These are phyloP conservation scores for Nothura maculosa DNA, from an alignment of 2,797 vertebrate species.

Conservation along the genomic window DNA sequence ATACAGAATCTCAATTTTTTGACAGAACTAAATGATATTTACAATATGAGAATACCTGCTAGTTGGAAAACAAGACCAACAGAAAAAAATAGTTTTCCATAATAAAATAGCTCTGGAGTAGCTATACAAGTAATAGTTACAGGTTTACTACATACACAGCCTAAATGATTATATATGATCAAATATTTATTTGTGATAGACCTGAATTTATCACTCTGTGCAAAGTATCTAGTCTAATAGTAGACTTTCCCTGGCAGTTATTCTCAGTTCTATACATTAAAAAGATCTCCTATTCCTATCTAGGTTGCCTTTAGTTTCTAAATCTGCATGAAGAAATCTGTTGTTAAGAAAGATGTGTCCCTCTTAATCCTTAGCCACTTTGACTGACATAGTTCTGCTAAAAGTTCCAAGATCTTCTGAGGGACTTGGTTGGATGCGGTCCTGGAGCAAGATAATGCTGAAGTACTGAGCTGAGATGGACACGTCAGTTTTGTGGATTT, in stretches of 20 bases:
- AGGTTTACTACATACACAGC: neutral
- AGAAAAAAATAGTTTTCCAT: neutral
- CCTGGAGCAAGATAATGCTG: neutral
- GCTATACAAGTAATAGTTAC: neutral
- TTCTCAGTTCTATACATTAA: neutral
- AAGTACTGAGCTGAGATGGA: neutral
- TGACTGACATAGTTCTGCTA: rapidly evolving
- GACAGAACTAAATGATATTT: conserved; percentile 8
- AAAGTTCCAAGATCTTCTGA: neutral
- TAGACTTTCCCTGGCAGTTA: neutral
- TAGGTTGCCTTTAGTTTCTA: rapidly evolving
- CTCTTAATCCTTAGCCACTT: rapidly evolving
- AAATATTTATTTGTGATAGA: neutral
- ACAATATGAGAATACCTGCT: neutral
- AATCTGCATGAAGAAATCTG: neutral
- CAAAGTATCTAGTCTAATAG: neutral
- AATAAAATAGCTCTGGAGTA: neutral
- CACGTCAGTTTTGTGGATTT: neutral
- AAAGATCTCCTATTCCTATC: neutral
- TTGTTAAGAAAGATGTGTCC: neutral
- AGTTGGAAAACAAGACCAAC: neutral
- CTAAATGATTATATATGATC: neutral
- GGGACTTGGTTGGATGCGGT: neutral
- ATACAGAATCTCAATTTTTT: neutral
- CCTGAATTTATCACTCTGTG: neutral